These are phyloP conservation scores for Zaprionus vittiger DNA, from an alignment of 1,140 invertebrate species.

Conservation along the genomic window DNA sequence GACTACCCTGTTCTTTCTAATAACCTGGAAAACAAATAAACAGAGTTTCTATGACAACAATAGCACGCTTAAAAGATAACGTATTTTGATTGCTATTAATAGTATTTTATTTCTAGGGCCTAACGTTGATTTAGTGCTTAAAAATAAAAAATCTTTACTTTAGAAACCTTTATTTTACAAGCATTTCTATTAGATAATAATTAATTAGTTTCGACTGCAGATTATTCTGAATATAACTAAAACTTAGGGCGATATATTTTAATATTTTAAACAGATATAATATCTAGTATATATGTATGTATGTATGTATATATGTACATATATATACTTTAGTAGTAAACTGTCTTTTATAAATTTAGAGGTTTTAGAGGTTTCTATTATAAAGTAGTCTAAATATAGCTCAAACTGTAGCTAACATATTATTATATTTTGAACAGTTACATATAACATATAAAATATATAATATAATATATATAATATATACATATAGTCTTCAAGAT, in stretches of 20 bases:
- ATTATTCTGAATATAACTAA: too few relatives aligned
- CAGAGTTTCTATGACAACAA: background rate
- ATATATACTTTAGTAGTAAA: too few relatives aligned
- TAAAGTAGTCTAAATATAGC: background rate
- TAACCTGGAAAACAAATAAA: background rate
- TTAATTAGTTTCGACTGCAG: background rate
- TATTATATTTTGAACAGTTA: background rate
- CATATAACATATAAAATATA: background rate
- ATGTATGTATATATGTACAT: too few relatives aligned
- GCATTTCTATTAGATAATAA: background rate
- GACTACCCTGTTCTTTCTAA: background rate
- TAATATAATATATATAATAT: too few relatives aligned
- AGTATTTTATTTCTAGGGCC: background rate
- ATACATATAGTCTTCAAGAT: background rate
- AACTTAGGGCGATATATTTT: too few relatives aligned
- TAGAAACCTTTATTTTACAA: background rate
- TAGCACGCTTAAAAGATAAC: background rate
- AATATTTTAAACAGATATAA: too few relatives aligned
- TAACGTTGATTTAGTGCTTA: background rate
- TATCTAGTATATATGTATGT: too few relatives aligned
- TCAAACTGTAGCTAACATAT: background rate
- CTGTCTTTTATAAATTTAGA: too few relatives aligned
- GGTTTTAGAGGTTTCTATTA: too few relatives aligned
- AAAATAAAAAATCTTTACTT: background rate
- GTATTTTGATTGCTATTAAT: background rate